Evolutionary conservation across 2,797 vertebrate species (phyloP).

Genomic region (Hydrophis major): DNA sequence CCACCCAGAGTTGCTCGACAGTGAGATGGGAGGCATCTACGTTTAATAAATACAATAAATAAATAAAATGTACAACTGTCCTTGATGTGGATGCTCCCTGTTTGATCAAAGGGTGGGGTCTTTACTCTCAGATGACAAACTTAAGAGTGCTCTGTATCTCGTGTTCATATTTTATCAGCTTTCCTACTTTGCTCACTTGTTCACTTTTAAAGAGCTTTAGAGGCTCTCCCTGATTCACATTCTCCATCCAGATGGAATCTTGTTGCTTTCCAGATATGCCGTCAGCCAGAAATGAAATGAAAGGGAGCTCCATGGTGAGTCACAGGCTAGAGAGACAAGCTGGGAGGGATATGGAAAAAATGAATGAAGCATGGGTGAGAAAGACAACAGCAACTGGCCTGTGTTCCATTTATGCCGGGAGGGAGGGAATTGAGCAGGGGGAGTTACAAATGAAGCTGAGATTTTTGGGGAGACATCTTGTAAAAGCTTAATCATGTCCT

Average conservation of each 20-base stretch:
- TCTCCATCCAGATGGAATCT: not conserved
- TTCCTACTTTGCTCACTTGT: not conserved
- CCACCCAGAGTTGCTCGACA: not conserved
- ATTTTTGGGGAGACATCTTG: not conserved
- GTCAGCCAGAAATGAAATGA: not conserved
- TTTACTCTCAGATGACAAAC: not conserved
- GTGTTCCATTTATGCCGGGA: not conserved
- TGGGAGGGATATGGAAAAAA: conserved; percentile 2
- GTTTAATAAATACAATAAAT: not conserved
- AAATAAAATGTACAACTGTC: not conserved
- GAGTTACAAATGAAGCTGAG: not conserved
- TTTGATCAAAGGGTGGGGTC: not conserved
- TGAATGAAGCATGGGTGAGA: conserved; percentile 8
- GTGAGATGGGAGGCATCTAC: not conserved
- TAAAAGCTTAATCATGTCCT: not conserved
- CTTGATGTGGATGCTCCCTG: not conserved
- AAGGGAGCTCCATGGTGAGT: not conserved
- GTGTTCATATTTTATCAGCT: not conserved
- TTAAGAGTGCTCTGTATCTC: not conserved
- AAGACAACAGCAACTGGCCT: not conserved
- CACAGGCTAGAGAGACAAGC: not conserved
- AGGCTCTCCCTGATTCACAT: not conserved
- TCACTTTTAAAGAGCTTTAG: not conserved
- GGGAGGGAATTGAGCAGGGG: not conserved
- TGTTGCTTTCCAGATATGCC: not conserved